Base-by-base conservation (phyloP, 2,888 invertebrate species). In the Mesorhabditis spiculigera region DNA sequence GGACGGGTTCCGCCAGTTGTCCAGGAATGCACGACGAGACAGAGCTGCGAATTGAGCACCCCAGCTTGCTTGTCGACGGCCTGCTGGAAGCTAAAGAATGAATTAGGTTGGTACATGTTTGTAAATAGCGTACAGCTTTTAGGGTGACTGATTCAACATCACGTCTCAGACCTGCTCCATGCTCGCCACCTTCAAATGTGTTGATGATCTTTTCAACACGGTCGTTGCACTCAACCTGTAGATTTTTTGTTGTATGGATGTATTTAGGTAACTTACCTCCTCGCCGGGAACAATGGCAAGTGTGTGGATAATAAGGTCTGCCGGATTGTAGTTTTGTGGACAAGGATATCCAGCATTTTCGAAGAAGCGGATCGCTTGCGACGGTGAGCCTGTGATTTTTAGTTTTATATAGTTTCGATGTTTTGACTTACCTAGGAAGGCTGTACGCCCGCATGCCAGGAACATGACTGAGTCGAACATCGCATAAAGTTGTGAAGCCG, bases 311-410 rank as follows among this genome's bases (percentile, higher is more conserved):
- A 92, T 95, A 87, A 93, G 93, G 87, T 96, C 95, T 0, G 94
- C 94, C 4, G 95, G 95, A 86, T 95, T 95, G 88, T 93, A 94
- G 86, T 94, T 94, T 4, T 90, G 90, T 0, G 95, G 95, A 86
- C 88, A 88, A 0, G 81, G 81, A 68, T 84, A 80, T n/a, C 86
- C 86, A 76, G 78, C 73, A 5, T 75, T 69, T 43, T 74, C 74
- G 75, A 84, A 80, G 72, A 82, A 77, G 43, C 77, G 71, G 58
- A 50, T 50, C 58, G 58, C 58, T 50, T 50, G 10, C 8, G 58
- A 10, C n/a, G 58, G 58, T 10, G 58, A 13, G 58, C 58, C 58
- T 50, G 58, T 13, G n/a, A 50, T 10, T 50, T 50, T 10, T 50
- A n/a, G 58, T 13, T 50, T 13, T 50, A 13, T 50, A n/a, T 13